Evolutionary conservation across 2,797 vertebrate species (phyloP).

Genomic region (Sebastes glaucus): DNA sequence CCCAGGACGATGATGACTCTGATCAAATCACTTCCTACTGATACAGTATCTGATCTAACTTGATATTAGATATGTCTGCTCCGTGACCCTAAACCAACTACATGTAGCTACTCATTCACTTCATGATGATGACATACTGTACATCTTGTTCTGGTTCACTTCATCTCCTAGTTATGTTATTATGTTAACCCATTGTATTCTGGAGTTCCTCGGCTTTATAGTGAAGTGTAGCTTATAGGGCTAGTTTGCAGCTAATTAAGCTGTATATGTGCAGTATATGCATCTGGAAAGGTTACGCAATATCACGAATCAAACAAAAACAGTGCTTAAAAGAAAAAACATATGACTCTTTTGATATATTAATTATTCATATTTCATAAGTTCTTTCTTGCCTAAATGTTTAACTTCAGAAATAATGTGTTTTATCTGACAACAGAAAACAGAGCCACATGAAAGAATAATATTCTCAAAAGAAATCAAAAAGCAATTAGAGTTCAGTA

Average conservation of each 20-base stretch:
- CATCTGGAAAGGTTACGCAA: neutral
- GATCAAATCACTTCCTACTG: constrained; percentile 5
- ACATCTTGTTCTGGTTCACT: neutral
- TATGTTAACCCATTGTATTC: neutral
- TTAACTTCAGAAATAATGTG: neutral
- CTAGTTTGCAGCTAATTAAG: neutral
- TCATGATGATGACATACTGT: neutral
- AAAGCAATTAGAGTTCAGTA: neutral
- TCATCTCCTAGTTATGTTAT: neutral
- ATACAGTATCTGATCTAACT: neutral
- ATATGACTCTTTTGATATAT: neutral
- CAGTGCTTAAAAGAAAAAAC: neutral
- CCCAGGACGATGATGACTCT: neutral
- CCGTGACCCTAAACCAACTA: neutral
- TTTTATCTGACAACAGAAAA: neutral
- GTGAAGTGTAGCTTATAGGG: neutral
- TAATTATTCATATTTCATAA: neutral
- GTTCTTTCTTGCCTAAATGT: neutral
- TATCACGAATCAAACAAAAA: neutral
- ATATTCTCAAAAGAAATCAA: neutral
- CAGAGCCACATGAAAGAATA: neutral
- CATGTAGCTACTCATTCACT: neutral
- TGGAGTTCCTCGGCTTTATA: neutral
- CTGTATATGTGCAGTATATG: neutral
- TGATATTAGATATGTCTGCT: neutral